Conservation (phyloP, 2,888 invertebrate species). For the Iselma pallidipennis region DNA sequence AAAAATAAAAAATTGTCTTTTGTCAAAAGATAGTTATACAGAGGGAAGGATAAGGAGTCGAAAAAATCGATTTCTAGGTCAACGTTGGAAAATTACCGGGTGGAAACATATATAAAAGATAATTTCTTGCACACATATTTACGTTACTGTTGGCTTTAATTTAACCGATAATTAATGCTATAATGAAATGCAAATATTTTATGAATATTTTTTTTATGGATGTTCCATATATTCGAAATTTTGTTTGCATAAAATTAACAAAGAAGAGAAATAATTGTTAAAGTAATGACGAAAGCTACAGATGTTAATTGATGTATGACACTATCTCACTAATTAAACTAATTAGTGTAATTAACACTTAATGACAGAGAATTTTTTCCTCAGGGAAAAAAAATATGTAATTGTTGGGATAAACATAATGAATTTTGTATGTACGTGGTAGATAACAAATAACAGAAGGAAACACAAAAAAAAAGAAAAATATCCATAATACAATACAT, state of each 20-base stretch:
- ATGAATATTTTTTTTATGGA: slow-evolving; percentile 18
- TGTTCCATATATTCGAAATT: slow-evolving; percentile 22
- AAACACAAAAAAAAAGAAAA: no score
- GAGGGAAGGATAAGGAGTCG: no score
- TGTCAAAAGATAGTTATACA: neutral
- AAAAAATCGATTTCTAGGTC: neutral
- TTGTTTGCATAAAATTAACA: slow-evolving; percentile 32
- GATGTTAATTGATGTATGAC: slow-evolving; percentile 34
- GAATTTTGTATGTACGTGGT: no score
- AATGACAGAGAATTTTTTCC: neutral
- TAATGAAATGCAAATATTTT: slow-evolving; percentile 27
- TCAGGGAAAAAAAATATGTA: no score
- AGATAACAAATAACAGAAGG: no score
- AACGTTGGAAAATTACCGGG: slow-evolving; percentile 14
- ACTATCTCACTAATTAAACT: slow-evolving; percentile 33
- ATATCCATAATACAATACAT: no score
- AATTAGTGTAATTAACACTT: slow-evolving; percentile 33
- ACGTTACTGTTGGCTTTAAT: slow-evolving; percentile 18
- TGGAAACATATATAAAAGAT: slow-evolving; percentile 14
- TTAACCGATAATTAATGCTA: slow-evolving; percentile 26
- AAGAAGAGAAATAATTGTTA: slow-evolving; percentile 17
- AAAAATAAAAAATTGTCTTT: neutral
- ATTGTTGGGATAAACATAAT: no score
- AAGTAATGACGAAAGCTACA: slow-evolving; percentile 30
- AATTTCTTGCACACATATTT: slow-evolving; percentile 23